Evolutionary conservation across 2,797 vertebrate genomes (phyloP).

Genomic region (Sebastes iracundus): DNA sequence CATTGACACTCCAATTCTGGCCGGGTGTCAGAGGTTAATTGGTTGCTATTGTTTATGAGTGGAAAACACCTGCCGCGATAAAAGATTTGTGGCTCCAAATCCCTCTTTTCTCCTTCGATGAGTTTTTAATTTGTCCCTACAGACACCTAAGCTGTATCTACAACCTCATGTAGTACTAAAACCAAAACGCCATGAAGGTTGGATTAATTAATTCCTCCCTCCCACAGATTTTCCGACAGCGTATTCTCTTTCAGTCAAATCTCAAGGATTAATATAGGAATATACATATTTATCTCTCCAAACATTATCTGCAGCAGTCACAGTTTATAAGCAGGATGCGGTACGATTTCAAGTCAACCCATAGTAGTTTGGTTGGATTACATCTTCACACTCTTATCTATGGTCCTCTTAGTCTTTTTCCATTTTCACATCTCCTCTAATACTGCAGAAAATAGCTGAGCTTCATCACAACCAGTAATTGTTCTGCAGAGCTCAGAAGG

Average conservation of each 20-base stretch:
- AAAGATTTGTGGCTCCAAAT: constrained; percentile 51
- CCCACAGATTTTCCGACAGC: not conserved
- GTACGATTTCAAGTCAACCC: constrained; percentile 7
- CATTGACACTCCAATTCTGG: constrained; percentile 62
- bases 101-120: constrained; percentile 16
- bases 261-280: constrained; percentile 35
- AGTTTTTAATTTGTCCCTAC: constrained; percentile 40
- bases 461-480: constrained; percentile 13
- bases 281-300: constrained; percentile 17
- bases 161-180: constrained; percentile 4
- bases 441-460: constrained; percentile 37
- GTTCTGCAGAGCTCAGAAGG: constrained; percentile 14
- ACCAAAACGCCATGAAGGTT: constrained; percentile 15
- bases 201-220: constrained; percentile 21
- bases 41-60: constrained; percentile 67
- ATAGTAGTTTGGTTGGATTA: constrained; percentile 34
- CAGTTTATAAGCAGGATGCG: constrained; percentile 2
- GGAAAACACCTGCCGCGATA: constrained; percentile 38
- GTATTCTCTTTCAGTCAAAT: not conserved
- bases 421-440: constrained; percentile 28
- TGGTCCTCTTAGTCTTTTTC: constrained; percentile 2
- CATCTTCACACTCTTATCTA: constrained; percentile 36
- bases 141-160: constrained; percentile 4
- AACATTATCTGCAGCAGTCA: constrained; percentile 26
- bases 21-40: constrained; percentile 69